A percentile compares a stretch with the other conserved stretches of the same genome.
Evolutionary conservation across 1,140 invertebrate genomes (phyloP).

Genomic region (Vanessa tameamea): DNA sequence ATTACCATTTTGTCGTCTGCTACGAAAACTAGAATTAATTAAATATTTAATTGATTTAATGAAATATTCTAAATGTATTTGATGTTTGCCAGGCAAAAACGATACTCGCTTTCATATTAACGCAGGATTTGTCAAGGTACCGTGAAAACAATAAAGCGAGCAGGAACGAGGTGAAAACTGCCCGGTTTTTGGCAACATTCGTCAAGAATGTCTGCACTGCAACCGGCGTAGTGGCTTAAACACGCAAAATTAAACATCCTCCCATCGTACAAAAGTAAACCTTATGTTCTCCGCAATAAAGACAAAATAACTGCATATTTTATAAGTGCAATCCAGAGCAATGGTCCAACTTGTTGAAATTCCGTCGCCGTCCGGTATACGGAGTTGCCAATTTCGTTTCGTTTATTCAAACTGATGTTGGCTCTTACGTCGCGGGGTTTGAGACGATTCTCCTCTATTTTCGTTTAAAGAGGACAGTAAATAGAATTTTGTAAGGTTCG

Average conservation of each 20-base stretch:
- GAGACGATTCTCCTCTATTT: constrained; percentile 52
- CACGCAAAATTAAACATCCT: constrained; percentile 32
- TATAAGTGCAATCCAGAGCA: constrained; percentile 51
- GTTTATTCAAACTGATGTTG: constrained; percentile 38
- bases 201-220: constrained; percentile 70
- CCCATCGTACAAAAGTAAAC: constrained; percentile 47
- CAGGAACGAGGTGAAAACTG: constrained; percentile 71
- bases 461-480: constrained; percentile 32
- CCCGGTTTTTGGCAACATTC: constrained; percentile 74
- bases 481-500: constrained; percentile 54
- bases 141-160: constrained; percentile 68
- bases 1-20: too few relatives aligned
- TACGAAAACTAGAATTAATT: too few relatives aligned
- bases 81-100: not conserved
- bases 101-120: constrained; percentile 32
- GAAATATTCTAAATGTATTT: not conserved
- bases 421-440: constrained; percentile 49
- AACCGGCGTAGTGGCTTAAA: constrained; percentile 49
- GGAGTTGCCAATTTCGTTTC: constrained; percentile 58
- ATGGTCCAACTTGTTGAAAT: constrained; percentile 76
- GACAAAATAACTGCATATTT: constrained; percentile 33
- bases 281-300: constrained; percentile 48
- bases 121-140: constrained; percentile 46
- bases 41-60: not conserved
- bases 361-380: constrained; percentile 65